phyloP scores from a whole-genome alignment of 2,888 invertebrate genomes.

The Scaptomyza reducta region DNA sequence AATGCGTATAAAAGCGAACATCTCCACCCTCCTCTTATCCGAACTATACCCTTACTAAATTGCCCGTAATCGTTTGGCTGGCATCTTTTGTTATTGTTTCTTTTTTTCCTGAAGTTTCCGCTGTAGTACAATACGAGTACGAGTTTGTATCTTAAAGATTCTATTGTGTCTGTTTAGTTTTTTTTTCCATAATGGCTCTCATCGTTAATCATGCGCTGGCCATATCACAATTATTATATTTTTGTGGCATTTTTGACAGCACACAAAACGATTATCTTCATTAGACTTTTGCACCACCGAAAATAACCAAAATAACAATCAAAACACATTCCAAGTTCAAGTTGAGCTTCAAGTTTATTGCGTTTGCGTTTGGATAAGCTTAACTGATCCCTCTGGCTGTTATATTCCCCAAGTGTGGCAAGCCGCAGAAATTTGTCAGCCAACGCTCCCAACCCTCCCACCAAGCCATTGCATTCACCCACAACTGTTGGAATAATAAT shows the following conservation, averaged over 20 bases:
- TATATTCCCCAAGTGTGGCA: constrained; percentile 13
- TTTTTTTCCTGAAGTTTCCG: constrained; percentile 61
- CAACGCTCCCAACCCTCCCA: constrained; percentile 20
- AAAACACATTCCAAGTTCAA: constrained; percentile 68
- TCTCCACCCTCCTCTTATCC: background rate
- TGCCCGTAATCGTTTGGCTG: constrained; percentile 76
- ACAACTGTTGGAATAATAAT: constrained; percentile 79
- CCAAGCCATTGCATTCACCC: constrained; percentile 40
- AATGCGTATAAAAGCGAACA: constrained; percentile 53
- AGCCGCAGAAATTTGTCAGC: constrained; percentile 49
- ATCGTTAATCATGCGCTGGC: constrained; percentile 71
- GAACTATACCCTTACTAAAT: constrained; percentile 55
- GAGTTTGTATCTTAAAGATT: constrained; percentile 63
- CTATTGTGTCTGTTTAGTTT: constrained; percentile 56
- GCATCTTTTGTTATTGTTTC: constrained; percentile 72
- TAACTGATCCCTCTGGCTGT: constrained; percentile 4
- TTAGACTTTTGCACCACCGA: constrained; percentile 42
- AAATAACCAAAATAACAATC: constrained; percentile 10
- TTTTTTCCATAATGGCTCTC: constrained; percentile 63
- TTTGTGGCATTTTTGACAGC: constrained; percentile 76
- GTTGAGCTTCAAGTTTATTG: constrained; percentile 37
- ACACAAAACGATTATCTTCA: constrained; percentile 67
- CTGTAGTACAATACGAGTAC: constrained; percentile 36
- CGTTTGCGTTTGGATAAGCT: constrained; percentile 8
- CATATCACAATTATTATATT: constrained; percentile 66